phyloP scores from a whole-genome alignment of 2,113 vertebrate species.

The Odontophorus gujanensis region DNA sequence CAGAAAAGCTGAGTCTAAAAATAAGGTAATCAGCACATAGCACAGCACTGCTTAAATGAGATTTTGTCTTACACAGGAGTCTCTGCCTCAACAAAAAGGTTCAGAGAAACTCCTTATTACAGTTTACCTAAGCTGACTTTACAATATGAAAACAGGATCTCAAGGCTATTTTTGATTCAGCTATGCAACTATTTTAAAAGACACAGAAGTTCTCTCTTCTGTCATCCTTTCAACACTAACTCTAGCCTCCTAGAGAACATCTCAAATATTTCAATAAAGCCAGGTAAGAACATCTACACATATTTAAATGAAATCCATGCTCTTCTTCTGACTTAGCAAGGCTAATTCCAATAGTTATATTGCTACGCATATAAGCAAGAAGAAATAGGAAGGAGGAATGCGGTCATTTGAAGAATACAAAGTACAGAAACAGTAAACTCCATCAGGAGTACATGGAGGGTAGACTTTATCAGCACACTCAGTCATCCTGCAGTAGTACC shows the following conservation, averaged over 20 bases:
- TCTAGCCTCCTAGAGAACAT: conserved; percentile 45
- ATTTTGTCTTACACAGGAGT: conserved; percentile 1
- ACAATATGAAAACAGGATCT: background rate
- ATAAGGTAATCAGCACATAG: conserved; percentile 42
- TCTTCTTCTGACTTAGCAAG: background rate
- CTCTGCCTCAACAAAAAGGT: background rate
- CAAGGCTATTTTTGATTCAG: background rate
- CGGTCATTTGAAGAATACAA: background rate
- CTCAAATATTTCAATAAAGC: background rate
- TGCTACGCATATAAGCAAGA: fast-evolving
- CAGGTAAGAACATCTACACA: background rate
- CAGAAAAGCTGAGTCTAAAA: conserved; percentile 37
- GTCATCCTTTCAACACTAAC: background rate
- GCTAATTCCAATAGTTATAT: background rate
- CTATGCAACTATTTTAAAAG: background rate
- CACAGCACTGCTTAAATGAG: background rate
- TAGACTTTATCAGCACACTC: background rate
- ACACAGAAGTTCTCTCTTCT: background rate
- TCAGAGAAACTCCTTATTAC: background rate
- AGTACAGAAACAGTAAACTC: background rate
- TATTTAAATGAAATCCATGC: background rate
- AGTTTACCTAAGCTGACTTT: background rate
- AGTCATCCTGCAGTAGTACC: background rate
- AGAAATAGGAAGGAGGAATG: background rate
- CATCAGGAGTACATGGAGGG: background rate